A percentile compares a stretch with the other conserved stretches of the same genome.
Conservation (phyloP, 2,113 vertebrate species). For the Syrmaticus mikado region DNA sequence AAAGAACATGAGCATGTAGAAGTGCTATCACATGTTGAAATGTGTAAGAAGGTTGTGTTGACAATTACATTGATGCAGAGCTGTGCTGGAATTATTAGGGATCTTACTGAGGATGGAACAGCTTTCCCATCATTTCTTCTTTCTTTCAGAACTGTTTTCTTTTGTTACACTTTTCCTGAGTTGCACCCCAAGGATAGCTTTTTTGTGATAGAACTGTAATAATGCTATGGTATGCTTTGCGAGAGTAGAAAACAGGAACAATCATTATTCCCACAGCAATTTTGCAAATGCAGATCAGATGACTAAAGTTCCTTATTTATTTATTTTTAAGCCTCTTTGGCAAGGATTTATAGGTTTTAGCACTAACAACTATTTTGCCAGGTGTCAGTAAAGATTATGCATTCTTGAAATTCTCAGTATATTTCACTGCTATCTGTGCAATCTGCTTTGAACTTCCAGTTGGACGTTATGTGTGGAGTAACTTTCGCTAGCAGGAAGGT, state of each 20-base stretch:
- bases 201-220: background rate
- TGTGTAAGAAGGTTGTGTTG: background rate
- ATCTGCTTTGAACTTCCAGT: background rate
- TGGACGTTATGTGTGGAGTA: background rate
- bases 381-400: slow-evolving; percentile 42
- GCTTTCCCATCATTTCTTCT: background rate
- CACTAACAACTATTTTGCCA: slow-evolving; percentile 12
- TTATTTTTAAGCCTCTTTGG: slow-evolving; percentile 61
- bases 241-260: background rate
- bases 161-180: background rate
- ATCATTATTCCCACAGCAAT: background rate
- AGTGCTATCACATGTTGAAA: background rate
- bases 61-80: background rate
- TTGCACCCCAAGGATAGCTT: background rate
- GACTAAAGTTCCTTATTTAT: slow-evolving; percentile 33
- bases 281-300: slow-evolving; percentile 42
- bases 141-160: background rate
- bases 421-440: slow-evolving; percentile 10
- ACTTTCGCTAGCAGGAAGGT: background rate
- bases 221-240: background rate
- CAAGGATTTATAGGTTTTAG: slow-evolving; percentile 43
- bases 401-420: slow-evolving; percentile 43
- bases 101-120: background rate
- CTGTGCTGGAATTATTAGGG: background rate
- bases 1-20: background rate